phyloP scores from a whole-genome alignment of 2,888 invertebrate species.

The Tillus elongatus region DNA sequence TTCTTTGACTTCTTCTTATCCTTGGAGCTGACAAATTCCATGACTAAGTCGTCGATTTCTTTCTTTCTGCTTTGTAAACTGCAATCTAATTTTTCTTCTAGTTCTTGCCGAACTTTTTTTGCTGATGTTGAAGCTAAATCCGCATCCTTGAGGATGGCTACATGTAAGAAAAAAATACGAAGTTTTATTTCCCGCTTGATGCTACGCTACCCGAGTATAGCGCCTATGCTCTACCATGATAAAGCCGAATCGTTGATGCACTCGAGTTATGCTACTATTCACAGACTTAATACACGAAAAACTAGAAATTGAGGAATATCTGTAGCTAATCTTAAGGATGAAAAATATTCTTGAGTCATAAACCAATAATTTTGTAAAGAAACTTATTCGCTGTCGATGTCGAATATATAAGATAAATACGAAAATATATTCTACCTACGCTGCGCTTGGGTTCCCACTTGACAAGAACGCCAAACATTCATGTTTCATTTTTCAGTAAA shows the following conservation, averaged over 20 bases:
- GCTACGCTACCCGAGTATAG: no score
- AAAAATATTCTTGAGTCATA: background rate
- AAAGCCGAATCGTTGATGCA: no score
- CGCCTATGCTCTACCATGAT: no score
- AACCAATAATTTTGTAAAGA: background rate
- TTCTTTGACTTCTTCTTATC: conserved; percentile 41
- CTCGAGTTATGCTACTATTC: no score
- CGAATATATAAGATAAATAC: background rate
- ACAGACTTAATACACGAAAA: no score
- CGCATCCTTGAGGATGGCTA: conserved; percentile 80
- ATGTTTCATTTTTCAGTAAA: conserved; percentile 24
- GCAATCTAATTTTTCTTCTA: conserved; percentile 70
- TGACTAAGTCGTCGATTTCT: conserved; percentile 79
- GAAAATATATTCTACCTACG: background rate
- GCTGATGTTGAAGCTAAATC: conserved; percentile 77
- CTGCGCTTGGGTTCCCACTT: background rate
- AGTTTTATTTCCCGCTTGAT: no score
- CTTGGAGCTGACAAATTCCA: conserved; percentile 57
- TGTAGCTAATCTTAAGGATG: no score
- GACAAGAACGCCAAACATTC: conserved; percentile 9
- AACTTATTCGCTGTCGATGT: background rate
- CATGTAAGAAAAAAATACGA: conserved; percentile 25
- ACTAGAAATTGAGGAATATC: no score
- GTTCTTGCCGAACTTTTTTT: conserved; percentile 78
- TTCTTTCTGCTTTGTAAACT: conserved; percentile 72